phyloP scores from a whole-genome alignment of 2,888 invertebrate genomes.

The Trilocha varians region DNA sequence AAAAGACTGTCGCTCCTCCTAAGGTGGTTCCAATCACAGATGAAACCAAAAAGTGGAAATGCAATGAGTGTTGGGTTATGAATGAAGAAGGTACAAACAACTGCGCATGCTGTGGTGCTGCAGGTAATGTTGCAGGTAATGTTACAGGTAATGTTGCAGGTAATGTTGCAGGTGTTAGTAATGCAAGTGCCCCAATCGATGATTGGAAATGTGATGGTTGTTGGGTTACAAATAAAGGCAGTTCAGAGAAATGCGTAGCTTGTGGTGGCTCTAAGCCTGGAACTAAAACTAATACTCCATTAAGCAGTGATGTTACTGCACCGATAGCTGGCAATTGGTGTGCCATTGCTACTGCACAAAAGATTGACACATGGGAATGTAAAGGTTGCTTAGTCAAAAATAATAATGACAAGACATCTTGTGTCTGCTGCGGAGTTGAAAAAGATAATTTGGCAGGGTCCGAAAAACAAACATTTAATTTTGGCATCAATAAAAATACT shows the following conservation, averaged over 20 bases:
- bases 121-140: too few species aligned
- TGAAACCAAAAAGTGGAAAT: not conserved
- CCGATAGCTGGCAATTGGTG: conserved; percentile 18
- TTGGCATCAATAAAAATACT: conserved; percentile 25
- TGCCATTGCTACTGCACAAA: conserved; percentile 30
- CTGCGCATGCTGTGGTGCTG: not conserved
- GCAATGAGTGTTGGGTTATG: not conserved
- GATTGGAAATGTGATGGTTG: conserved; percentile 42
- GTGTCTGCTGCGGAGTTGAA: conserved; percentile 46
- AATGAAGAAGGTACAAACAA: not conserved
- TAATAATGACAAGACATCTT: conserved; percentile 30
- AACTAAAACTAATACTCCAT: conserved; percentile 9
- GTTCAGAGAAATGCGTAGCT: conserved; percentile 34
- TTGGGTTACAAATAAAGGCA: conserved; percentile 36
- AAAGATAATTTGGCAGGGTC: conserved; percentile 9
- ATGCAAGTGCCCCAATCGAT: conserved; percentile 2
- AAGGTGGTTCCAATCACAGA: not conserved
- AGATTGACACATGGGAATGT: conserved; percentile 47
- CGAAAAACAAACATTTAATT: conserved; percentile 32
- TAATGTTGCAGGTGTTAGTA: too few species aligned
- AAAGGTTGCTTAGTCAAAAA: conserved; percentile 45
- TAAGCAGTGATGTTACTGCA: not conserved
- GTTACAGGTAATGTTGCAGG: too few species aligned
- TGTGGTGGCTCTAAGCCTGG: conserved; percentile 32
- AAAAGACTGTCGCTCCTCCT: not conserved